Evolutionary conservation across 2,888 invertebrate species (phyloP).

Genomic region (Cecidostiba fungosa): DNA sequence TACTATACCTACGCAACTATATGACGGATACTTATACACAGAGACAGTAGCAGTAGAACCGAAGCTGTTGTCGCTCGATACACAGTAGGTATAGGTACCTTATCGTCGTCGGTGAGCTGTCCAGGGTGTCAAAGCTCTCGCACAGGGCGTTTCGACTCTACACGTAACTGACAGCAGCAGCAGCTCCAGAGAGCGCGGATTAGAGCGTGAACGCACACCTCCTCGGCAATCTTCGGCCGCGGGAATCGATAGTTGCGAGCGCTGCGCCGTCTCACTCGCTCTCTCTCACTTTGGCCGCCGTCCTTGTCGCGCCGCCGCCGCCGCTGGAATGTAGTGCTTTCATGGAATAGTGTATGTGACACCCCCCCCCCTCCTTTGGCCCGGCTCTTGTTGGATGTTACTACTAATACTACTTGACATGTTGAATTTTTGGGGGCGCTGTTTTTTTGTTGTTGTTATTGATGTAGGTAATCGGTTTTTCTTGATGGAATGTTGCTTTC

Average conservation of each 20-base stretch:
- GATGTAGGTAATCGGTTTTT: no score
- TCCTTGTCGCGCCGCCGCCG: conserved; percentile 7
- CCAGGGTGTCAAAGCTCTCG: background rate
- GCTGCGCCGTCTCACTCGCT: conserved; percentile 35
- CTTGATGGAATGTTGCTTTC: no score
- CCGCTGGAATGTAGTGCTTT: conserved; percentile 2
- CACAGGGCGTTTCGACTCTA: background rate
- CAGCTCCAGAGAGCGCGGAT: conserved; percentile 3
- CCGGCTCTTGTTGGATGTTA: background rate
- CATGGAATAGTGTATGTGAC: conserved; percentile 1
- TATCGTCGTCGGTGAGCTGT: background rate
- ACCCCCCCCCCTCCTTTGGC: background rate
- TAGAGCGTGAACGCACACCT: conserved; percentile 9
- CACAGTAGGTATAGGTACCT: background rate
- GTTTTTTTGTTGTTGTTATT: no score
- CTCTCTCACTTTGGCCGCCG: conserved; percentile 3
- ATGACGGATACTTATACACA: background rate
- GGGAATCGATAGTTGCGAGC: conserved; percentile 73
- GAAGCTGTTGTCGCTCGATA: background rate
- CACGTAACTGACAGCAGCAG: conserved; percentile 50
- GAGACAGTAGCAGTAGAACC: background rate
- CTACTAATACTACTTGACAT: background rate
- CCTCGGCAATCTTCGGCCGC: conserved; percentile 71
- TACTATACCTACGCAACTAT: background rate
- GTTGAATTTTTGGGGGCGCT: background rate